phyloP scores from a whole-genome alignment of 2,113 vertebrate genomes.

The Menidia beryllina region DNA sequence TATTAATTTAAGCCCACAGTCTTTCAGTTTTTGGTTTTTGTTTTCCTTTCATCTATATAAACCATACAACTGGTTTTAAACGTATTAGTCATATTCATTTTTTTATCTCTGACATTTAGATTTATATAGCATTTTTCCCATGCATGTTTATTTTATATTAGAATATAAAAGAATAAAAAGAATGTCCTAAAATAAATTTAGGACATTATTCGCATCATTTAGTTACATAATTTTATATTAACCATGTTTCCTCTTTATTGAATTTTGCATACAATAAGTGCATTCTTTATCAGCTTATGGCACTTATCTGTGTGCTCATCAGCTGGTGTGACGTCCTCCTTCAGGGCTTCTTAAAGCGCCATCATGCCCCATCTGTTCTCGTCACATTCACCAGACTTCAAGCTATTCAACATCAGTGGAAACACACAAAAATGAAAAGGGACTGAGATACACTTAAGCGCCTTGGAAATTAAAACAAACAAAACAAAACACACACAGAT shows the following conservation, averaged over 20 bases:
- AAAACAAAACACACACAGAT: too few relatives aligned
- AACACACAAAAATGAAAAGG: slow-evolving; percentile 4
- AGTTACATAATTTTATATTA: not conserved
- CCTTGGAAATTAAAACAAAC: too few relatives aligned
- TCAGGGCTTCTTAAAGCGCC: slow-evolving; percentile 14
- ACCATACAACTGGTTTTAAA: too few relatives aligned
- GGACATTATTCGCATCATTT: not conserved
- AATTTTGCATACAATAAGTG: not conserved
- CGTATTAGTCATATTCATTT: too few relatives aligned
- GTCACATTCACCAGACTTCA: slow-evolving; percentile 23
- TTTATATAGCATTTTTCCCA: too few relatives aligned
- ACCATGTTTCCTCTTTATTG: not conserved
- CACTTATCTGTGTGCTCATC: slow-evolving; percentile 1
- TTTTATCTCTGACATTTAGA: too few relatives aligned
- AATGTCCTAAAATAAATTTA: not conserved
- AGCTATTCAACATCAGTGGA: not conserved
- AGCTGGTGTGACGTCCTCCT: slow-evolving; percentile 6
- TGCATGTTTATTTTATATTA: too few relatives aligned
- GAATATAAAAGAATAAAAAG: too few relatives aligned
- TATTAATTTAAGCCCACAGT: too few relatives aligned
- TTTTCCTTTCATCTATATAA: too few relatives aligned
- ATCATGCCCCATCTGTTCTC: not conserved
- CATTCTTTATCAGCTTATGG: not conserved
- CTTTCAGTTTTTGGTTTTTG: too few relatives aligned
- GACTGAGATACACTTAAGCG: too few relatives aligned